Conservation (phyloP, 2,888 invertebrate genomes). For the Nasonovia ribisnigri region DNA sequence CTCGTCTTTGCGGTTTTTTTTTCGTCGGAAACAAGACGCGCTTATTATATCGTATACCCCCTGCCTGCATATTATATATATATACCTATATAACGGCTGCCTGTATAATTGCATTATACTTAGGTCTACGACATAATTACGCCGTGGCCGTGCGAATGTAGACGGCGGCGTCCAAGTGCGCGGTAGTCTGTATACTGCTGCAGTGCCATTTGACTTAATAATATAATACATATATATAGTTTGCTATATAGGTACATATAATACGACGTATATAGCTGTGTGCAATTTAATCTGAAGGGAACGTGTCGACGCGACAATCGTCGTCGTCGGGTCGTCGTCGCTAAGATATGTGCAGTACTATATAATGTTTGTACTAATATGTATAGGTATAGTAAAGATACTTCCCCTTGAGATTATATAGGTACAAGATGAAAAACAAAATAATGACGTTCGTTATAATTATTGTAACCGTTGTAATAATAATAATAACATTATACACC, state of each 20-base stretch:
- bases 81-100: not conserved
- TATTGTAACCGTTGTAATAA: not conserved
- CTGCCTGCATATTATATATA: not conserved
- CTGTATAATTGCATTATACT: not conserved
- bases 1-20: not conserved
- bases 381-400: not conserved
- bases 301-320: not conserved
- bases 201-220: not conserved
- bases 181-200: not conserved
- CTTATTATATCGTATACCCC: not conserved
- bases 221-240: not conserved
- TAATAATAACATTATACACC: not conserved
- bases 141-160: not conserved
- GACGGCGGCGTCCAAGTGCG: not conserved
- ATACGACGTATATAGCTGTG: not conserved
- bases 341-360: not conserved
- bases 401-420: not conserved
- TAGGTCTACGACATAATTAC: conserved; percentile 1
- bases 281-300: not conserved
- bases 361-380: not conserved
- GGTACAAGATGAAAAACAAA: not conserved
- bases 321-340: not conserved
- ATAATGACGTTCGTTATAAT: not conserved
- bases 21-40: not conserved
- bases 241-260: no score